phyloP scores from a whole-genome alignment of 2,888 invertebrate genomes.

The Drosophila greeni region DNA sequence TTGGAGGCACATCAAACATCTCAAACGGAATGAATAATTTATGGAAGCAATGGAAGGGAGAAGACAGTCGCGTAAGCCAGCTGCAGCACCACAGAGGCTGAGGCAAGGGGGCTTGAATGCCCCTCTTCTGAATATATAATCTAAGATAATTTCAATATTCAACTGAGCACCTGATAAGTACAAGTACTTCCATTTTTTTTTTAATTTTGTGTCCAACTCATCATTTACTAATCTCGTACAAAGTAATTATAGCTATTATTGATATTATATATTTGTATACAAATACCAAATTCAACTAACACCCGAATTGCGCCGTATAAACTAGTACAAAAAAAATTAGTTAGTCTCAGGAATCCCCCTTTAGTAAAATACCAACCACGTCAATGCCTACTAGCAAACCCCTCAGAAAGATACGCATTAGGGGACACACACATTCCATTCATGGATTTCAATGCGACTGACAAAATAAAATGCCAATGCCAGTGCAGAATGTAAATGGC shows the following conservation, averaged over 20 bases:
- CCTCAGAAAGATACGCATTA: slow-evolving; percentile 9
- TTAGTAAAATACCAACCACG: neutral
- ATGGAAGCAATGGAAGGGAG: slow-evolving; percentile 56
- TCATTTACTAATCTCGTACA: too few species aligned
- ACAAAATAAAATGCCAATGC: slow-evolving; percentile 55
- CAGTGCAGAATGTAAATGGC: slow-evolving; percentile 37
- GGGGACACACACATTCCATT: slow-evolving; percentile 25
- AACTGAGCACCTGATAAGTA: neutral
- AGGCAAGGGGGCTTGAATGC: neutral
- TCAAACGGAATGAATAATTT: slow-evolving; percentile 75
- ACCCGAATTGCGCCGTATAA: neutral
- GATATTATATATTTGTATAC: neutral
- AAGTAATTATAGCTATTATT: too few species aligned
- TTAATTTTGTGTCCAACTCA: too few species aligned
- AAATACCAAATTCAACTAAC: neutral
- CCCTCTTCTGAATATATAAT: neutral
- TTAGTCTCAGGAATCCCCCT: neutral
- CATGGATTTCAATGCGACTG: slow-evolving; percentile 35
- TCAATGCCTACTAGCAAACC: neutral
- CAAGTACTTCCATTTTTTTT: too few species aligned
- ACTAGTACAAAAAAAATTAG: neutral
- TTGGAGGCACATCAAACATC: slow-evolving; percentile 71
- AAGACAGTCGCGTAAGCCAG: slow-evolving; percentile 50
- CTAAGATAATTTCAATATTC: neutral
- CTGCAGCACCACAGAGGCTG: slow-evolving; percentile 43